A percentile compares a stretch with the other conserved stretches of the same genome.
Evolutionary conservation across 2,888 invertebrate species (phyloP).

Genomic region (Anoncus sp.): DNA sequence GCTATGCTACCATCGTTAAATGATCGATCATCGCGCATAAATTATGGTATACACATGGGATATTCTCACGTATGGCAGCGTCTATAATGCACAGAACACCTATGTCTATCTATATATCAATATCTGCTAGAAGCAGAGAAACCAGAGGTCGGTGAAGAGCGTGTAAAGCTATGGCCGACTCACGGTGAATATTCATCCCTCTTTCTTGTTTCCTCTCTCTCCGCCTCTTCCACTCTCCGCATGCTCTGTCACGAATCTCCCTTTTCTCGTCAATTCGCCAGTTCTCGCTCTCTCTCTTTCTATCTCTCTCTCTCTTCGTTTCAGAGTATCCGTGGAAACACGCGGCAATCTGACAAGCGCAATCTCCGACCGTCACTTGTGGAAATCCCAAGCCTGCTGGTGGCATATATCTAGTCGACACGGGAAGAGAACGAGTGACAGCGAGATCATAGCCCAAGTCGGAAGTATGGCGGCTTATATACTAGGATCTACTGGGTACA

Average conservation of each 20-base stretch:
- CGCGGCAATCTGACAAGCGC: slow-evolving; percentile 65
- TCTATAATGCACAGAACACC: not conserved
- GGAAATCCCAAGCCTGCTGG: slow-evolving; percentile 17
- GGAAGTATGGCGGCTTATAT: not conserved
- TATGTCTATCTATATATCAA: no score
- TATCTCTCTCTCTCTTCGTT: not conserved
- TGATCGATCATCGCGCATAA: not conserved
- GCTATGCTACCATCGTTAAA: no score
- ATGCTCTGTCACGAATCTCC: slow-evolving; percentile 26
- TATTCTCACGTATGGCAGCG: not conserved
- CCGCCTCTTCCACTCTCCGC: not conserved
- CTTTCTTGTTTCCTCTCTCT: slow-evolving; percentile 20
- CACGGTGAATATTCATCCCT: slow-evolving; percentile 39
- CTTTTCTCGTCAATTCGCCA: slow-evolving; percentile 57
- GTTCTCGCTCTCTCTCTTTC: slow-evolving; percentile 42
- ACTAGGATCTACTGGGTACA: no score
- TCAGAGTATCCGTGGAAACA: slow-evolving; percentile 56
- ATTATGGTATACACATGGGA: slow-evolving; percentile 1
- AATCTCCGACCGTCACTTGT: slow-evolving; percentile 64
- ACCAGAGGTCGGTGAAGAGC: not conserved
- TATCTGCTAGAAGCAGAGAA: not conserved
- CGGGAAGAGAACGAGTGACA: slow-evolving; percentile 32
- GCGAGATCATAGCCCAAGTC: slow-evolving; percentile 6
- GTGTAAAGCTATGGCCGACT: slow-evolving; percentile 6
- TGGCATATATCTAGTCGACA: slow-evolving; percentile 18